Base-by-base conservation (phyloP, 2,888 invertebrate species). In the Xiphydria camelus region DNA sequence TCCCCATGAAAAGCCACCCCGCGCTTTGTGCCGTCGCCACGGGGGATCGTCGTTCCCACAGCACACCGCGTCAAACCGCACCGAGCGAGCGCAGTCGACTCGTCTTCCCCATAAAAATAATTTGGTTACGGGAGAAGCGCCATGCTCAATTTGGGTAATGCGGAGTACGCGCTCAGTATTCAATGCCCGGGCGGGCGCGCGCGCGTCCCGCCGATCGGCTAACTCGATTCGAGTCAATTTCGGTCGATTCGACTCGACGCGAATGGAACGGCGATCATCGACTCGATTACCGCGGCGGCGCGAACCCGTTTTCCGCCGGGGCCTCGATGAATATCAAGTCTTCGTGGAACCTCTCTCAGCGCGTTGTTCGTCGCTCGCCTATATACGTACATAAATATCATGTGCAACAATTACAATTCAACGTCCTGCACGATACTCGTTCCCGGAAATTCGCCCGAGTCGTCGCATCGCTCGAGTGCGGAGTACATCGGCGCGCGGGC, bases 171-270 rank as follows among this genome's bases (percentile, higher is more conserved):
- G 31, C 15, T 29, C n/a, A 31, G 22, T 29, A n/a, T n/a, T n/a
- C n/a, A n/a, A n/a, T n/a, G n/a, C n/a, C n/a, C n/a, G n/a, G 18
- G 39, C 35, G 35, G n/a, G n/a, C n/a, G n/a, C n/a, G n/a, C n/a
- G n/a, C n/a, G 38, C 44, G 45, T 38, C 43, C 34, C 47, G 32
- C 37, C n/a, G 40, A 46, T 52, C 46, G 41, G 44, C 41, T 57
- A 57, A 59, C 51, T 57, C 49, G 36, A 55, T 59, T 53, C 47
- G 40, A 47, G 38, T 42, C 44, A 49, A 53, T 53, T 55, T 47
- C 39, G 26, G 41, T 22, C 37, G 35, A 55, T 54, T 53, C 49
- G 48, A 49, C 49, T 55, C 43, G 33, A 50, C 45, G 48, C 44
- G 45, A 56, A 57, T 53, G 41, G 50, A 51, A 45, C 44, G 45